Evolutionary conservation across 2,113 vertebrate genomes (phyloP).

Genomic region (Phalacrocorax pelagicus): DNA sequence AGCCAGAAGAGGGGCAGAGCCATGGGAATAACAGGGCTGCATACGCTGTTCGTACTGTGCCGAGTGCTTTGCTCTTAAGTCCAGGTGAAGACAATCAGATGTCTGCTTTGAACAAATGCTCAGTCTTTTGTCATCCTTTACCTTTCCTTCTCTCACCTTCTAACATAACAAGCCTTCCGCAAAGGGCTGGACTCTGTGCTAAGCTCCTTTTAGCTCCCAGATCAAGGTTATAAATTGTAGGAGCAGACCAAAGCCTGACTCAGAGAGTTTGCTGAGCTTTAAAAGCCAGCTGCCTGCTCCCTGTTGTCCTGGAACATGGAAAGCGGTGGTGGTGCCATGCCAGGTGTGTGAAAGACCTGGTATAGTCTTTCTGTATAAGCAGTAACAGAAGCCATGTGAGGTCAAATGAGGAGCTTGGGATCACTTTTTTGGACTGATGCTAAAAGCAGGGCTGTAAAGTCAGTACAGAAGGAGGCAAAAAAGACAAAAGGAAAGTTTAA

Average conservation of each 20-base stretch:
- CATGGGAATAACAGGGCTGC: neutral
- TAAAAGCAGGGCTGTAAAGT: neutral
- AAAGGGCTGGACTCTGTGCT: neutral
- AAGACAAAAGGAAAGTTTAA: neutral
- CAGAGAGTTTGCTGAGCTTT: neutral
- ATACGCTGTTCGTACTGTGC: accelerated
- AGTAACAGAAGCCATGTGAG: neutral
- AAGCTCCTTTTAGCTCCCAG: neutral
- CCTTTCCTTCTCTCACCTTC: neutral
- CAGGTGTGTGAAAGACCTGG: neutral
- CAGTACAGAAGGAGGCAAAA: neutral
- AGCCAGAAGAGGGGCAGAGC: neutral
- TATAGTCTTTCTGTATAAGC: neutral
- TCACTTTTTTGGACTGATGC: neutral
- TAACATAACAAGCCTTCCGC: neutral
- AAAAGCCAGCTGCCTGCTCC: neutral
- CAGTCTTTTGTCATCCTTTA: neutral
- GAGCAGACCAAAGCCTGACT: neutral
- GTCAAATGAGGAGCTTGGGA: neutral
- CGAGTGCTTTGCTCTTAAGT: neutral
- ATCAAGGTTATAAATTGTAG: neutral
- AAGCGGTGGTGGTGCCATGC: neutral
- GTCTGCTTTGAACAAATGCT: neutral
- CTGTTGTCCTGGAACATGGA: neutral
- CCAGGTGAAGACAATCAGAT: neutral